phyloP scores from a whole-genome alignment of 2,113 vertebrate species.

The Pedionomus torquatus region DNA sequence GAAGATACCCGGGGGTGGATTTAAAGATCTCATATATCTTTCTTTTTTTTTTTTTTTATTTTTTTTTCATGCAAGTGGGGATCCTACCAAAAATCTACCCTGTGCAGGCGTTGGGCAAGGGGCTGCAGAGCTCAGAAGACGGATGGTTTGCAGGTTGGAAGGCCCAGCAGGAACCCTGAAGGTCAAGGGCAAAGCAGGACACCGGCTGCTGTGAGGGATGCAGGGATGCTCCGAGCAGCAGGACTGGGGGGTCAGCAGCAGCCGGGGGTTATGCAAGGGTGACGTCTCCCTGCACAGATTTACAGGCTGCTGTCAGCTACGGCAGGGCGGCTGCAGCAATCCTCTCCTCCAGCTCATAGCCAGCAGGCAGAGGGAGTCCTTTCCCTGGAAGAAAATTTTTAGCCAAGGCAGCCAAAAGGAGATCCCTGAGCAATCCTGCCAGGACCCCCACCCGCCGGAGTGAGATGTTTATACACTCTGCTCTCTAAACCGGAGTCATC shows the following conservation, averaged over 20 bases:
- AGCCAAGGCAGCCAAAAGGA: slow-evolving; percentile 13
- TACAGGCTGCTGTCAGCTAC: slow-evolving; percentile 8
- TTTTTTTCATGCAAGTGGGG: accelerated
- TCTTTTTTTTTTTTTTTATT: background rate
- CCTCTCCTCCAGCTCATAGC: background rate
- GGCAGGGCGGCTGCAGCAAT: background rate
- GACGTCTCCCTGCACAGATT: background rate
- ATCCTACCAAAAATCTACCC: background rate
- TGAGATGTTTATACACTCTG: background rate
- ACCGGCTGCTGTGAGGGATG: accelerated
- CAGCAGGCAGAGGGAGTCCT: slow-evolving; percentile 70
- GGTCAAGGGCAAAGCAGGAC: background rate
- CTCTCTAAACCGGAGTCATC: background rate
- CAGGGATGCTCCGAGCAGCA: background rate
- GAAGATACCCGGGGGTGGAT: background rate
- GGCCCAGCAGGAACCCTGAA: background rate
- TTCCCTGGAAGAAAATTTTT: slow-evolving; percentile 39
- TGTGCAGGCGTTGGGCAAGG: accelerated
- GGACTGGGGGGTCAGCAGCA: background rate
- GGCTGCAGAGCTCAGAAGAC: accelerated
- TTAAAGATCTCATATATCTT: background rate
- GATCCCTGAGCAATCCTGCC: slow-evolving; percentile 14
- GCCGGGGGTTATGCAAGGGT: background rate
- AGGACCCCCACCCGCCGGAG: background rate
- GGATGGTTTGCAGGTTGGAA: background rate